phyloP scores from a whole-genome alignment of 2,797 vertebrate species.

The Hyperoplus lanceolatus region DNA sequence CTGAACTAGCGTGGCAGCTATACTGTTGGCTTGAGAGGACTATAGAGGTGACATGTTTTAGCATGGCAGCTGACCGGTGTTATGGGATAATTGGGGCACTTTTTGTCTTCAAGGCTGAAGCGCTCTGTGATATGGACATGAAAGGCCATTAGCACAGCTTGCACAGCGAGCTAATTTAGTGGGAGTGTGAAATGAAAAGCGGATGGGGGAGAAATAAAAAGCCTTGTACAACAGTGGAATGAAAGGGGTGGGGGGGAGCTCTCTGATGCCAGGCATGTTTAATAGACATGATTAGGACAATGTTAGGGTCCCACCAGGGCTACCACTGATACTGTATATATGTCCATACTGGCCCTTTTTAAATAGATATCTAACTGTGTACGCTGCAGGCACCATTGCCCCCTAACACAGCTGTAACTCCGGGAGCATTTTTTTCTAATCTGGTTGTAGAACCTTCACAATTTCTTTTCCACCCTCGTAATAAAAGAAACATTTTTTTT shows the following conservation, averaged over 20 bases:
- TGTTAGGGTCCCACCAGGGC: slow-evolving; percentile 41
- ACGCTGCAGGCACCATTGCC: not conserved
- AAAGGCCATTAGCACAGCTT: slow-evolving; percentile 79
- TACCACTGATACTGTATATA: slow-evolving; percentile 5
- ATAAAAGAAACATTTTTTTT: slow-evolving; percentile 2
- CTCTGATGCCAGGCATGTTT: slow-evolving; percentile 62
- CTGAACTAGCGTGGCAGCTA: too few relatives aligned
- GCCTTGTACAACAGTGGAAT: slow-evolving; percentile 58
- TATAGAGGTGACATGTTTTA: too few relatives aligned
- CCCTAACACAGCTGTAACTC: not conserved
- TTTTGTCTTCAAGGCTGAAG: slow-evolving; percentile 76
- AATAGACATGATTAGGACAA: slow-evolving; percentile 62
- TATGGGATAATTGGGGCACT: slow-evolving; percentile 76
- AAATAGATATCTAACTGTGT: slow-evolving; percentile 16
- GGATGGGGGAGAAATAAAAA: slow-evolving; percentile 64
- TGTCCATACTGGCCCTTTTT: not conserved
- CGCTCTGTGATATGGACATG: slow-evolving; percentile 77
- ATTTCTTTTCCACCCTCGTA: not conserved
- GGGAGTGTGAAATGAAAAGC: slow-evolving; percentile 71
- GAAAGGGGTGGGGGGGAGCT: slow-evolving; percentile 44
- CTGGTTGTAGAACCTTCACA: not conserved
- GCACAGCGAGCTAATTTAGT: slow-evolving; percentile 76
- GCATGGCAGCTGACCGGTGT: slow-evolving; percentile 49
- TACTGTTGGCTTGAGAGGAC: too few relatives aligned
- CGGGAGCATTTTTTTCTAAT: not conserved